These are phyloP conservation scores for Deilephila porcellus DNA, from an alignment of 2,888 invertebrate genomes.

Conservation along the genomic window DNA sequence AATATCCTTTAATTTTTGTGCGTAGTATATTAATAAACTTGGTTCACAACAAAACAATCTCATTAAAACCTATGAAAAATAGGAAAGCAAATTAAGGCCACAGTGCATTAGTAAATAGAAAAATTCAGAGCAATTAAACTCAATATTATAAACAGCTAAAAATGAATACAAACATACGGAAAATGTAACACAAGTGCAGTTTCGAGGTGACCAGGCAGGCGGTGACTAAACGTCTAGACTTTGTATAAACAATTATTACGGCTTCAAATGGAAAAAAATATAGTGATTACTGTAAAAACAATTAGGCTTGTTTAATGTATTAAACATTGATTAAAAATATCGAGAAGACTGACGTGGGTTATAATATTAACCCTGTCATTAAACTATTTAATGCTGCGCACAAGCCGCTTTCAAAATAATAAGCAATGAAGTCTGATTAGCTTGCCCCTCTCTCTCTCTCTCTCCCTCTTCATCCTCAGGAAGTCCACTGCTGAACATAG, in stretches of 20 bases:
- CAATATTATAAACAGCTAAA: neutral
- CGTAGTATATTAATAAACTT: too few relatives aligned
- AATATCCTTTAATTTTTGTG: too few relatives aligned
- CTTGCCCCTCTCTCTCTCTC: too few relatives aligned
- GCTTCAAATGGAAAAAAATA: neutral
- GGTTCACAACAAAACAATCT: too few relatives aligned
- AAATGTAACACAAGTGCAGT: constrained; percentile 22
- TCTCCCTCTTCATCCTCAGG: too few relatives aligned
- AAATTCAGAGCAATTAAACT: constrained; percentile 12
- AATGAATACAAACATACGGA: neutral
- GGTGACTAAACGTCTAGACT: constrained; percentile 18
- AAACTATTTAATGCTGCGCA: too few relatives aligned
- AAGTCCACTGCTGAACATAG: too few relatives aligned
- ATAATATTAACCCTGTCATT: too few relatives aligned
- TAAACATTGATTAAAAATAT: too few relatives aligned
- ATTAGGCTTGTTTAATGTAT: neutral
- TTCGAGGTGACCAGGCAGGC: neutral
- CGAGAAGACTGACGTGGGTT: too few relatives aligned
- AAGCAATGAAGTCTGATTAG: too few relatives aligned
- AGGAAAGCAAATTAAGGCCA: constrained; percentile 8
- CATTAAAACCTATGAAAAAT: neutral
- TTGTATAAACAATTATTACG: neutral
- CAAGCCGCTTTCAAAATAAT: too few relatives aligned
- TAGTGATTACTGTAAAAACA: neutral
- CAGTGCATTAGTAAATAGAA: neutral